Evolutionary conservation across 2,113 vertebrate genomes (phyloP), one percentile per base, ranked within the genome.

Genomic region (Microtus ochrogaster): DNA sequence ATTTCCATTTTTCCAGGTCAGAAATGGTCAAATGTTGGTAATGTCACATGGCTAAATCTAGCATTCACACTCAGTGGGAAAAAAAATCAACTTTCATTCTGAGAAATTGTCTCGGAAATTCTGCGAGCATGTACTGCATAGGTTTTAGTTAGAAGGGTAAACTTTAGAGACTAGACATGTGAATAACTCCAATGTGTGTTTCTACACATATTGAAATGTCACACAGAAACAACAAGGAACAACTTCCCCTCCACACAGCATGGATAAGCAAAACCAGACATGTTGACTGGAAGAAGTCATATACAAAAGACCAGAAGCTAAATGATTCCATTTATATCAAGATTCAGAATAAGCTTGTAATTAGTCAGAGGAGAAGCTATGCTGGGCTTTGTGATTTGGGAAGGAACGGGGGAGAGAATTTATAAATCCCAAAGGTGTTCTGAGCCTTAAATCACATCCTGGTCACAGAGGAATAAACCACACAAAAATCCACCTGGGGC

Each of bases 1-100:
- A 90, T 22, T 91, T 96, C 63, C 68, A 65, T 79, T 78, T 94
- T 12, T 83, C 5, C 55, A 21, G 22, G 33, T 94, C 88, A 83
- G 73, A 91, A 94, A 22, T 4, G 36, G 79, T 58, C 89, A 84
- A 88, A 68, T 92, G 86, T 66, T 65, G 70, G 49, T 44, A 81
- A 17, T 49, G n/a, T 74, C 79, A 36, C 55, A 9, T 28, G 84
- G 26, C 61, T 92, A 55, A 70, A 47, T 22, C 30, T 81, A n/a
- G 52, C 19, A 65, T 41, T 39, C 70, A 66, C 33, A 76, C 52
- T 21, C 85, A 55, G 36, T 2, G 28, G 41, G n/a, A 93, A 55
- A 55, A 55, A 90, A n/a, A 84, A 79, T 19, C 2, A 0, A 28
- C 47, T 28, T 95, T 81, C 33, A 10, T 66, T 89, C 70, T 66